These are phyloP conservation scores for Epinephelus cyanopodus DNA, from an alignment of 2,113 vertebrate species.

Conservation along the genomic window DNA sequence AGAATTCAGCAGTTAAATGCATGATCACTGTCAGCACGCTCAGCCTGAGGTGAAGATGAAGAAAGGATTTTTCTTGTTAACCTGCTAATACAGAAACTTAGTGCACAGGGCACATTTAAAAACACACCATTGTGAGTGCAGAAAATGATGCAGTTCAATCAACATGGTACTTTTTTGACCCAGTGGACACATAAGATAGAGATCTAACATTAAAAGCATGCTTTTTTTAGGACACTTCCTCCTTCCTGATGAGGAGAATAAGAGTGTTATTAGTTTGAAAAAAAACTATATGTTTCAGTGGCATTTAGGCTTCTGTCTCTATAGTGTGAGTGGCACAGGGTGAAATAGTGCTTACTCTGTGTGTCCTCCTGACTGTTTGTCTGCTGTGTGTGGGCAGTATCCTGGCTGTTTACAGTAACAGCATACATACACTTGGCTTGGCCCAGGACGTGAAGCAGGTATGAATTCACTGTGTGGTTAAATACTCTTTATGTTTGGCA, in stretches of 20 bases:
- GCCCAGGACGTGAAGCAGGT: not conserved
- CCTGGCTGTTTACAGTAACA: not conserved
- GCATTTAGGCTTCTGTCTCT: not conserved
- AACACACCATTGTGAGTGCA: not conserved
- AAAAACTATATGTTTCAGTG: not conserved
- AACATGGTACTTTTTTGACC: not conserved
- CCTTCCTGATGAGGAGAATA: not conserved
- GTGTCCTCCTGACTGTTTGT: not conserved
- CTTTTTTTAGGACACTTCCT: slow-evolving; percentile 5
- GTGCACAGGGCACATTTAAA: not conserved
- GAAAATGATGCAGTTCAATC: not conserved
- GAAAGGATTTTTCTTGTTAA: not conserved
- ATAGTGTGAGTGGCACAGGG: not conserved
- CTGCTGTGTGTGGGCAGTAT: not conserved
- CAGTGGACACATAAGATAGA: not conserved
- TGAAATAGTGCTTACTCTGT: not conserved
- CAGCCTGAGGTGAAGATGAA: not conserved
- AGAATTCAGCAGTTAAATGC: not conserved
- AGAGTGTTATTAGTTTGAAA: not conserved
- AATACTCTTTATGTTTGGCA: not conserved
- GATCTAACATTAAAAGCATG: not conserved
- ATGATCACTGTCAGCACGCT: not conserved
- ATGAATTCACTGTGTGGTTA: not conserved
- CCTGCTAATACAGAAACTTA: not conserved
- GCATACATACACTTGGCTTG: not conserved